A percentile compares a stretch with the other conserved stretches of the same genome.
Evolutionary conservation across 2,888 invertebrate species (phyloP).

Genomic region (Meandrusa payeni): DNA sequence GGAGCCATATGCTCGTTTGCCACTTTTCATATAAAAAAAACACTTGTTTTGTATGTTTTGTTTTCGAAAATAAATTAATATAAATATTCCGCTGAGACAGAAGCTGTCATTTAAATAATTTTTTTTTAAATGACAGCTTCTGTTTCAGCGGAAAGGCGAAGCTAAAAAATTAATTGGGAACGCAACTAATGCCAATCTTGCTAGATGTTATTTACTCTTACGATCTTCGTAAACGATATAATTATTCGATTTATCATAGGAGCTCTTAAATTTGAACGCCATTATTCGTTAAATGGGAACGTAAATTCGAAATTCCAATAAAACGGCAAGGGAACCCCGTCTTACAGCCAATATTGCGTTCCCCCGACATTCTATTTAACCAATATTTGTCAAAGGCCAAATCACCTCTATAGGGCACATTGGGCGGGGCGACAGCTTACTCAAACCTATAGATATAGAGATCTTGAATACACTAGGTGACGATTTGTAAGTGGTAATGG

Average conservation of each 20-base stretch:
- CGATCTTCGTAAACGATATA: no score
- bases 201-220: no score
- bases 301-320: slow-evolving; percentile 44
- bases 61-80: no score
- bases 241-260: slow-evolving; percentile 6
- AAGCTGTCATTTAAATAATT: no score
- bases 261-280: slow-evolving; percentile 15
- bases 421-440: slow-evolving; percentile 16
- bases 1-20: no score
- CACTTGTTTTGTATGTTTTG: no score
- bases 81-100: no score
- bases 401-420: slow-evolving; percentile 41
- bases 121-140: no score
- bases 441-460: slow-evolving; percentile 2
- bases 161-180: no score
- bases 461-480: slow-evolving; percentile 8
- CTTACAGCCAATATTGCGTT: slow-evolving; percentile 45
- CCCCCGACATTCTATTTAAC: slow-evolving; percentile 52
- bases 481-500: slow-evolving; percentile 4
- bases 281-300: slow-evolving; percentile 16
- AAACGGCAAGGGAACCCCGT: slow-evolving; percentile 43
- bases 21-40: no score
- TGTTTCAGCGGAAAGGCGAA: no score
- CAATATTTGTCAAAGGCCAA: slow-evolving; percentile 67
- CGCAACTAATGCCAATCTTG: no score